Percentiles rank a stretch among this genome's conserved stretches.
Conservation (phyloP, 2,888 invertebrate genomes). For the Acleris holmiana region DNA sequence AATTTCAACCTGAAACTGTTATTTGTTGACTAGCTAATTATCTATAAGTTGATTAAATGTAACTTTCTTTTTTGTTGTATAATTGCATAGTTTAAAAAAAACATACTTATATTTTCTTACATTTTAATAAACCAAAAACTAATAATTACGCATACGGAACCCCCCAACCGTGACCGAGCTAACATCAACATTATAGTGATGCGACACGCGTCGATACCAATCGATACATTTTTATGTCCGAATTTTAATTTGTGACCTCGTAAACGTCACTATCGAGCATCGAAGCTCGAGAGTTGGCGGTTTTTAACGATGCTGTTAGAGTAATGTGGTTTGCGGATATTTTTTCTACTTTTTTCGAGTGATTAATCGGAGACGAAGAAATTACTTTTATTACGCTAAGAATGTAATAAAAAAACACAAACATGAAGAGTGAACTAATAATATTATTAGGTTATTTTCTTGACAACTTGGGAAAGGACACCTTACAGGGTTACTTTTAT, state of each 20-base stretch:
- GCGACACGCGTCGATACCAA: conserved; percentile 71
- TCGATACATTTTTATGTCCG: conserved; percentile 74
- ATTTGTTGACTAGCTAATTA: too few relatives aligned
- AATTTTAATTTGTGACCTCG: conserved; percentile 75
- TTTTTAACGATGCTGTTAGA: conserved; percentile 72
- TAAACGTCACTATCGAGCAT: conserved; percentile 72
- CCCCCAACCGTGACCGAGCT: not conserved
- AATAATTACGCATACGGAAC: not conserved
- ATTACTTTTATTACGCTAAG: too few relatives aligned
- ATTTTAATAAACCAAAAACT: not conserved
- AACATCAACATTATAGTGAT: conserved; percentile 62
- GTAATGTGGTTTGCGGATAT: conserved; percentile 56
- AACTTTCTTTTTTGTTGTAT: too few relatives aligned
- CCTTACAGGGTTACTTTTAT: too few relatives aligned
- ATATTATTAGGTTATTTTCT: too few relatives aligned
- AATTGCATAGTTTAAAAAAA: too few relatives aligned
- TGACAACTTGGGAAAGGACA: too few relatives aligned
- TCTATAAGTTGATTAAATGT: too few relatives aligned
- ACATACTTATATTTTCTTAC: too few relatives aligned
- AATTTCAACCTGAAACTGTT: too few relatives aligned
- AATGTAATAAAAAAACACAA: too few relatives aligned
- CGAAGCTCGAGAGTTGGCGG: conserved; percentile 66
- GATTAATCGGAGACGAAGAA: conserved; percentile 8
- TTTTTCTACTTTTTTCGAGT: conserved; percentile 9
- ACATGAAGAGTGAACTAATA: too few relatives aligned